Conservation (phyloP, 2,113 vertebrate genomes). For the Prunella fulvescens region DNA sequence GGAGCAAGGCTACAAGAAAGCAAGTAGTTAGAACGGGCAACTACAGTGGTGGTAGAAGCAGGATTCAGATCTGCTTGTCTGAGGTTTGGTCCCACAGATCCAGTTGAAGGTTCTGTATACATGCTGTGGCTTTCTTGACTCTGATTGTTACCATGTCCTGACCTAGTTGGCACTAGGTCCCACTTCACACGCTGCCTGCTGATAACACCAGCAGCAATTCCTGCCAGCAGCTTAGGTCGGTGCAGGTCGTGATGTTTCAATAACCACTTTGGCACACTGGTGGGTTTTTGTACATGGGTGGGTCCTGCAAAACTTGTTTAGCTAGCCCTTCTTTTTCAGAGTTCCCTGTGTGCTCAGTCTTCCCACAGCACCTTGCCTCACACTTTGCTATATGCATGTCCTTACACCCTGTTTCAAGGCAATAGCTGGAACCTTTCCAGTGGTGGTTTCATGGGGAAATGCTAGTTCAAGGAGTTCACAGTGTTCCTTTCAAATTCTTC, state of each 20-base stretch:
- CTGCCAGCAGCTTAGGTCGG: not conserved
- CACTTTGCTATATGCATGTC: not conserved
- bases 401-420: not conserved
- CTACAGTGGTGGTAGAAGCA: not conserved
- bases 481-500: not conserved
- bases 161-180: not conserved
- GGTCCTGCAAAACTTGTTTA: slow-evolving; percentile 35
- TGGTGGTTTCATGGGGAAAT: not conserved
- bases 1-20: not conserved
- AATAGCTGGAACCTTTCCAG: slow-evolving; percentile 18
- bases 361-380: slow-evolving; percentile 33
- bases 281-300: not conserved
- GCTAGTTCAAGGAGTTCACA: not conserved
- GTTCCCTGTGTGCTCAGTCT: not conserved
- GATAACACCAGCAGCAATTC: not conserved
- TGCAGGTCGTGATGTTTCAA: not conserved
- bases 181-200: not conserved
- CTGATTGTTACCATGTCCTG: accelerated
- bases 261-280: not conserved
- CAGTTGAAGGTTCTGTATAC: not conserved
- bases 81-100: not conserved
- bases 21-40: not conserved
- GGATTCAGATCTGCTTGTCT: not conserved
- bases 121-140: not conserved
- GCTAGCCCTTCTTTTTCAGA: not conserved